A percentile compares a stretch with the other conserved stretches of the same genome.
Evolutionary conservation across 2,888 invertebrate species (phyloP).

Genomic region (Andrena minutula): DNA sequence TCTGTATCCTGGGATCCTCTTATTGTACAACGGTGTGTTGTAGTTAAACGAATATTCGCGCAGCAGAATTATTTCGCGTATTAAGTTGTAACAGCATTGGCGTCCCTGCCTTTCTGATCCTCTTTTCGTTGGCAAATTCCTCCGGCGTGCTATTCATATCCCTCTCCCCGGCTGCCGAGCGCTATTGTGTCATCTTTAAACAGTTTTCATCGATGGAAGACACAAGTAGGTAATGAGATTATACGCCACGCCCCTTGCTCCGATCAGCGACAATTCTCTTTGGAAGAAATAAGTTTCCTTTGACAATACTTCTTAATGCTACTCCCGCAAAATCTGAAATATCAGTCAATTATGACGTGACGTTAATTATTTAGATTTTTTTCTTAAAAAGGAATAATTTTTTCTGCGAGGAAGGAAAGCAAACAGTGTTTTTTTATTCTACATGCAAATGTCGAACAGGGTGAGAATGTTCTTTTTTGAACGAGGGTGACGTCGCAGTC

Average conservation of each 20-base stretch:
- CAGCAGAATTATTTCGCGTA: constrained; percentile 76
- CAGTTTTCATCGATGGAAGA: constrained; percentile 36
- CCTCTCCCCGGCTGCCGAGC: constrained; percentile 23
- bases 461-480: too few relatives aligned
- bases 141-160: constrained; percentile 42
- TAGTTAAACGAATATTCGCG: constrained; percentile 71
- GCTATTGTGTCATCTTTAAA: constrained; percentile 45
- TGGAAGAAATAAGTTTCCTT: not conserved
- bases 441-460: not conserved
- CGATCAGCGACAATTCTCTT: not conserved
- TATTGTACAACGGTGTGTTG: constrained; percentile 51
- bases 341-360: too few relatives aligned
- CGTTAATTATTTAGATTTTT: too few relatives aligned
- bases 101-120: constrained; percentile 63
- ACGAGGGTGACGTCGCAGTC: too few relatives aligned
- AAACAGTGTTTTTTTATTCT: not conserved
- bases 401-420: not conserved
- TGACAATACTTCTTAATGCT: not conserved
- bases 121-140: constrained; percentile 46
- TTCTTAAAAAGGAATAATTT: not conserved
- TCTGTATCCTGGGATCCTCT: constrained; percentile 45
- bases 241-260: not conserved
- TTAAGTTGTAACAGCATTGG: constrained; percentile 79
- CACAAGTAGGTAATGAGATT: constrained; percentile 39
- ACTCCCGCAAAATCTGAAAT: not conserved